Evolutionary conservation across 2,888 invertebrate genomes (phyloP).

Genomic region (Pediacus dermestoides): DNA sequence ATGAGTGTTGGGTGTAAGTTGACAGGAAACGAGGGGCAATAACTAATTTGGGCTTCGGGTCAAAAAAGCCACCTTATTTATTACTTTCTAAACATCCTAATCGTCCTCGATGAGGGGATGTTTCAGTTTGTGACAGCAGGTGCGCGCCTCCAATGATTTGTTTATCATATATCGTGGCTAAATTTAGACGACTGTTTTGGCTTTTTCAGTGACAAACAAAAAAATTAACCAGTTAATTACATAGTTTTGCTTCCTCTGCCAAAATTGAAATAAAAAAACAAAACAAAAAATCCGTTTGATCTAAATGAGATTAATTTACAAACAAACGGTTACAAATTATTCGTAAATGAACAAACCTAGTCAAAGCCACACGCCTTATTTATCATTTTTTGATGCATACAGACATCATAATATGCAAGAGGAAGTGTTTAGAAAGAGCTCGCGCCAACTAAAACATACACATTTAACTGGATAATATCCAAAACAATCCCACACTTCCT

Average conservation of each 20-base stretch:
- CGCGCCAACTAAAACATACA: constrained; percentile 4
- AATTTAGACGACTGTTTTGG: no score
- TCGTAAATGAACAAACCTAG: not conserved
- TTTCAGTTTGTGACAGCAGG: constrained; percentile 3
- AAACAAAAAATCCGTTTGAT: no score
- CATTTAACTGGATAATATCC: constrained; percentile 29
- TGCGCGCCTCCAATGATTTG: constrained; percentile 3
- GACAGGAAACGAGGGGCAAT: constrained; percentile 27
- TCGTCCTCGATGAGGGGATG: constrained; percentile 8
- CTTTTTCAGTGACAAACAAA: no score
- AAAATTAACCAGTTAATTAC: no score
- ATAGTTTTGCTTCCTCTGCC: no score
- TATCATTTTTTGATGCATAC: no score
- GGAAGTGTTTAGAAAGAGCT: not conserved
- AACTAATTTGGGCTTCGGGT: constrained; percentile 25
- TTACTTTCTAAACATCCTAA: constrained; percentile 26
- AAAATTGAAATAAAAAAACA: no score
- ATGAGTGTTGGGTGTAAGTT: constrained; percentile 24
- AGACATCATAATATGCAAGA: no score
- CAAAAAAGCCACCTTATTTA: constrained; percentile 24
- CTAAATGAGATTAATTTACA: no score
- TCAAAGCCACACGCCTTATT: no score
- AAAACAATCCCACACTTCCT: constrained; percentile 29
- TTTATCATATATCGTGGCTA: no score
- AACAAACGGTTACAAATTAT: not conserved